Conservation (phyloP, 2,797 vertebrate genomes). For the Adelosebastes latens region DNA sequence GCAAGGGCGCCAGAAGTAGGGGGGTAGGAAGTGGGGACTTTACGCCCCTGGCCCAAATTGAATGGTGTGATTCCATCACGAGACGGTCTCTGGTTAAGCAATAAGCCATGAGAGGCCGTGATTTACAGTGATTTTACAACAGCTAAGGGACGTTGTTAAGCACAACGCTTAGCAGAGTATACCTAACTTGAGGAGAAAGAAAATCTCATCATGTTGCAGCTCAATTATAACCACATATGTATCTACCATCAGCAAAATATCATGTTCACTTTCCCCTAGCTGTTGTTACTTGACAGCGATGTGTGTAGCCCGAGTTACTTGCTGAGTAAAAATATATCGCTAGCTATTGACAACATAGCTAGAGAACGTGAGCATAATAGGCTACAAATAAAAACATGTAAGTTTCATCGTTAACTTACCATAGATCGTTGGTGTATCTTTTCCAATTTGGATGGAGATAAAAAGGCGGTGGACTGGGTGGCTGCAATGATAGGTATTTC, state of each 20-base stretch:
- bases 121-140: not conserved
- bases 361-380: no score
- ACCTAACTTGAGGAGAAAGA: not conserved
- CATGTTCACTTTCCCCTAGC: no score
- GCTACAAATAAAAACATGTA: no score
- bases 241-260: not conserved
- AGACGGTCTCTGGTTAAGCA: no score
- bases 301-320: no score
- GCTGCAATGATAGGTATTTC: not conserved
- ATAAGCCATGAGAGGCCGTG: no score
- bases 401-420: no score
- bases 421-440: not conserved
- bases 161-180: not conserved
- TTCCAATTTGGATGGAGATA: not conserved
- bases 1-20: not conserved
- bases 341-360: no score
- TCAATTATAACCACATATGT: not conserved
- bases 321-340: no score
- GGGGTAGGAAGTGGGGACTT: not conserved
- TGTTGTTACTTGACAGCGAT: no score
- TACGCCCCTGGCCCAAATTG: not conserved
- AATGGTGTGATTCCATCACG: no score
- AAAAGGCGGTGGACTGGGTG: not conserved
- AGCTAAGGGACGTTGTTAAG: not conserved
- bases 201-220: not conserved